Percentiles rank a stretch among this genome's conserved stretches.
Conservation (phyloP, 2,888 invertebrate species). For the Enchytraeus crypticus region DNA sequence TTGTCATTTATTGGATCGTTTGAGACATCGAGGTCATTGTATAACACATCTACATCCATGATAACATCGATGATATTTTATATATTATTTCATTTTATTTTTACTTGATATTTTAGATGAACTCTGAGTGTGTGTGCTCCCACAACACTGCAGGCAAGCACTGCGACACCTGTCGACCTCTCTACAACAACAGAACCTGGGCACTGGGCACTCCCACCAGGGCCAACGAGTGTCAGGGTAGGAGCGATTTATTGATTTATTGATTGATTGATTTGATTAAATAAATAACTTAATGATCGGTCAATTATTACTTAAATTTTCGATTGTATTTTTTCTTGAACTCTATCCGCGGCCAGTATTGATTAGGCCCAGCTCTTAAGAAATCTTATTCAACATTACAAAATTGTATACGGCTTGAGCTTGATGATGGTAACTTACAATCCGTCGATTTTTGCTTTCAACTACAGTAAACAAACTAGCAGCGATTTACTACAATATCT, state of each 20-base stretch:
- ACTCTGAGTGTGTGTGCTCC: slow-evolving; percentile 24
- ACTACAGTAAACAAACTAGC: no score
- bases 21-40: neutral
- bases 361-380: neutral
- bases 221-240: slow-evolving; percentile 28
- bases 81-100: no score
- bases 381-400: neutral
- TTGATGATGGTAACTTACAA: no score
- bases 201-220: slow-evolving; percentile 14
- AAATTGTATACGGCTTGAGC: no score
- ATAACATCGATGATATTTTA: no score
- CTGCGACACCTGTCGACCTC: slow-evolving; percentile 29
- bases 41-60: neutral
- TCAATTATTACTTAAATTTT: no score
- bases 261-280: no score
- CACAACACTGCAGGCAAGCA: slow-evolving; percentile 30
- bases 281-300: no score
- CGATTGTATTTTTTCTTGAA: no score
- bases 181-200: slow-evolving; percentile 32
- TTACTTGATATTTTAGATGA: slow-evolving; percentile 23
- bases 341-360: neutral
- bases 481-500: no score
- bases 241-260: neutral
- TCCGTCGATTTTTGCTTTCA: no score
- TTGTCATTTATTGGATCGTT: neutral